These are phyloP conservation scores for Ephydatia muelleri DNA, from an alignment of 37 sponge, comb jelly and placozoan species.

Conservation along the genomic window DNA sequence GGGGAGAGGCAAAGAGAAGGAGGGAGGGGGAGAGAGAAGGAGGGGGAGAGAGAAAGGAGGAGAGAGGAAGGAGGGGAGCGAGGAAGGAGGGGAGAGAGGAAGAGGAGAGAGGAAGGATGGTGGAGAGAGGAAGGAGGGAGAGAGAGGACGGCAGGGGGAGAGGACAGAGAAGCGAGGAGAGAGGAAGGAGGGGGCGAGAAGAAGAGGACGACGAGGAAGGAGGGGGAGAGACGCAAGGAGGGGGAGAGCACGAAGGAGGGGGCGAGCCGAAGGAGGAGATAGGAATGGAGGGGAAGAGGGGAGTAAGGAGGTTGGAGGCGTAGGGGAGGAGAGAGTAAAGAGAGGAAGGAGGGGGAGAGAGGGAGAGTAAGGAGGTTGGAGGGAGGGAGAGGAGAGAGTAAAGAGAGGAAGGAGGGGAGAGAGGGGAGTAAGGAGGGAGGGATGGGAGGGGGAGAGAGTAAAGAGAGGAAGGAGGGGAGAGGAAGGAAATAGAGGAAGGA, in stretches of 20 bases:
- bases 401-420: conserved; percentile 5
- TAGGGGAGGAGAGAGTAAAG: too few species aligned
- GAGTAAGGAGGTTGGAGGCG: conserved; percentile 1
- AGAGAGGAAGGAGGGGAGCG: conserved; percentile 23
- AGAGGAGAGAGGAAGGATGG: not conserved
- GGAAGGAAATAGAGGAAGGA: too few species aligned
- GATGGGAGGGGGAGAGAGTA: too few species aligned
- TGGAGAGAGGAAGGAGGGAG: too few species aligned
- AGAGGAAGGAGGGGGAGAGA: too few species aligned
- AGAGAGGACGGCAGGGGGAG: not conserved
- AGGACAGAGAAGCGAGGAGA: too few species aligned
- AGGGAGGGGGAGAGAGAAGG: too few species aligned
- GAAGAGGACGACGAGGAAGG: not conserved
- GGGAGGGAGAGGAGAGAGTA: too few species aligned
- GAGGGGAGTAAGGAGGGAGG: conserved; percentile 1
- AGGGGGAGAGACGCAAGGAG: not conserved
- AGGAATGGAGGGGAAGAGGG: not conserved
- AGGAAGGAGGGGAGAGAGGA: conserved; percentile 12
- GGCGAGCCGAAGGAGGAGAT: not conserved
- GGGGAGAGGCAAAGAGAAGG: too few species aligned
- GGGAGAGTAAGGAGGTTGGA: too few species aligned
- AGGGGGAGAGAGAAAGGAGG: not conserved
- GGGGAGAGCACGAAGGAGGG: not conserved
- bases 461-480: too few species aligned
- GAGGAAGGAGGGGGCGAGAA: not conserved